A percentile compares a stretch with the other conserved stretches of the same genome.
phyloP scores from a whole-genome alignment of 1,140 invertebrate genomes.

The Lepidurus packardi region DNA sequence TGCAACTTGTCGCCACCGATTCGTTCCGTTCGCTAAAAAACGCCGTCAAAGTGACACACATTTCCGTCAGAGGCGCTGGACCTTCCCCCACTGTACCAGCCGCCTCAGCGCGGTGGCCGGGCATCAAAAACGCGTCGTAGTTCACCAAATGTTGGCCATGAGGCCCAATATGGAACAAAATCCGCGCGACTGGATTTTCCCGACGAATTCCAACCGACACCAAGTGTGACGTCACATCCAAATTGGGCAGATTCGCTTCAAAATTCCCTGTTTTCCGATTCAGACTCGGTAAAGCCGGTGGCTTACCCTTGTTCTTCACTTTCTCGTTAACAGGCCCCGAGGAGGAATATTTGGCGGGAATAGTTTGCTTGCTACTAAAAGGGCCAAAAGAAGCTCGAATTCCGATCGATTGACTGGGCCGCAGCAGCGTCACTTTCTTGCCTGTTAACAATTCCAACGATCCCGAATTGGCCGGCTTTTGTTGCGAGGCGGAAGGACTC shows the following conservation, averaged over 20 bases:
- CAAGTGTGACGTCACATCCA: slow-evolving; percentile 85
- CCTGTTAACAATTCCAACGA: slow-evolving; percentile 36
- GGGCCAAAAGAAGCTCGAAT: slow-evolving; percentile 83
- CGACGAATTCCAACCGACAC: slow-evolving; percentile 73
- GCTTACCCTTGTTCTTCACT: slow-evolving; percentile 37
- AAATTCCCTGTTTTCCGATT: slow-evolving; percentile 51
- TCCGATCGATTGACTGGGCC: slow-evolving; percentile 76
- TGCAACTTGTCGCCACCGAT: slow-evolving; percentile 71
- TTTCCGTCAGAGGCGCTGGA: slow-evolving; percentile 35
- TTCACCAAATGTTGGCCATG: slow-evolving; percentile 40
- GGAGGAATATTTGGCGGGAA: slow-evolving; percentile 79
- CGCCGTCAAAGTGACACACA: slow-evolving; percentile 37
- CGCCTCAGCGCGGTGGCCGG: slow-evolving; percentile 38
- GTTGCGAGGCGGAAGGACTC: not conserved
- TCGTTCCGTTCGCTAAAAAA: slow-evolving; percentile 39
- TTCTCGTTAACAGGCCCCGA: slow-evolving; percentile 55
- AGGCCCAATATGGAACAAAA: slow-evolving; percentile 79
- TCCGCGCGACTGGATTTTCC: slow-evolving; percentile 76
- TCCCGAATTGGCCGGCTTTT: slow-evolving; percentile 28
- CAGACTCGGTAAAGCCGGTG: slow-evolving; percentile 28
- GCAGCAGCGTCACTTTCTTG: slow-evolving; percentile 73
- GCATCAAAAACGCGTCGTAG: slow-evolving; percentile 53
- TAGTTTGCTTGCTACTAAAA: slow-evolving; percentile 86
- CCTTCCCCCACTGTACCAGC: slow-evolving; percentile 44
- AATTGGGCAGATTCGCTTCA: slow-evolving; percentile 55